Base-by-base conservation (phyloP, 2,888 invertebrate species). In the Deilephila elpenor region DNA sequence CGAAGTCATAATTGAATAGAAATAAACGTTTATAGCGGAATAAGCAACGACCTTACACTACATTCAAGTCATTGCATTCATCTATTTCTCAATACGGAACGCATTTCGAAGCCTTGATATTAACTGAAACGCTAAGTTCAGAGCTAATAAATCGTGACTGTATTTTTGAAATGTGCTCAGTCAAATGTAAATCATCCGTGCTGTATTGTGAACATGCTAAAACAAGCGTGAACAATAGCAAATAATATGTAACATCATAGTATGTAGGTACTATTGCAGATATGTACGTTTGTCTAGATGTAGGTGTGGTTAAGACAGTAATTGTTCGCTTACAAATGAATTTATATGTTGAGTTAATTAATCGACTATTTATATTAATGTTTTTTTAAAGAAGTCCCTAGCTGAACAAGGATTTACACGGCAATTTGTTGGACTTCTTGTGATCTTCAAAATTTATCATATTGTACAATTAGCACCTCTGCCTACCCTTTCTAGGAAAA, bases 101-200 rank as follows among this genome's bases (percentile, higher is more conserved):
- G 78, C 77, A 78, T 81, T 84, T 81, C 74, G 75, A 75, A 86
- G 80, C 90, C 90, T 90, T 90, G 89, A 85, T 90, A 89, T 88
- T 89, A 86, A 79, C 83, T 83, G 82, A 86, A 88, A 85, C 78
- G 82, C 79, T 84, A 85, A 83, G 83, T 82, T 82, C 79, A 79
- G 76, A 83, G 78, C 74, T 73, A 60, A 75, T 76, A 80, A 83
- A 76, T 89, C 89, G 87, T 89, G 89, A 88, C 85, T 84, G 74
- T 74, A 74, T 76, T 75, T 79, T 75, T 75, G 77, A 80, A 77
- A 75, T 67, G 44, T 29, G 64, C 56, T 73, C 75, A 76, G 32
- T 72, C 71, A 73, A 76, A 74, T 76, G 74, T 71, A 75, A 77
- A 77, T 77, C 71, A 70, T 77, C 74, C 53, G 73, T 53, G 71